A percentile compares a stretch with the other conserved stretches of the same genome.
phyloP scores from a whole-genome alignment of 1,140 invertebrate genomes.

The Reticulitermes speratus region DNA sequence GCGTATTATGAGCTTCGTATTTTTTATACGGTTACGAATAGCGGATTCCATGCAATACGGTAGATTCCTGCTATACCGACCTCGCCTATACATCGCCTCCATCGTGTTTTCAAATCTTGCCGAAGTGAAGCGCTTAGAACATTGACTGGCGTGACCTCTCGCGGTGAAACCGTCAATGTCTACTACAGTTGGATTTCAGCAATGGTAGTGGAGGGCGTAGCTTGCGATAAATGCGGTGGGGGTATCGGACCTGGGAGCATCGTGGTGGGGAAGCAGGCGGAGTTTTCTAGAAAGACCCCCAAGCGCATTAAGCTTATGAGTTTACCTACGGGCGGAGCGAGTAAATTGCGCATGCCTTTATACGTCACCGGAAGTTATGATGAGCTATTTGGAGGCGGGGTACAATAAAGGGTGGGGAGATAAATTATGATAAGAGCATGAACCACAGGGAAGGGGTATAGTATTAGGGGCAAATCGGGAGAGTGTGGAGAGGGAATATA shows the following conservation, averaged over 20 bases:
- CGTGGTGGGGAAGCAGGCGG: not conserved
- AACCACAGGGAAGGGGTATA: not conserved
- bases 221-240: not conserved
- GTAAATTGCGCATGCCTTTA: not conserved
- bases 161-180: not conserved
- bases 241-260: not conserved
- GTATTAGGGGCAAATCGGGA: not conserved
- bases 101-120: not conserved
- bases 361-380: conserved; percentile 29
- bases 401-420: conserved; percentile 23
- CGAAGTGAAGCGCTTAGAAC: not conserved
- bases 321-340: conserved; percentile 15
- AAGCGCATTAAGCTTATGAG: conserved; percentile 22
- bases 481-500: conserved; percentile 12
- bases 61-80: not conserved
- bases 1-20: no score
- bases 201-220: conserved; percentile 17
- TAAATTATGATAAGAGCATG: conserved; percentile 22
- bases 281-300: not conserved
- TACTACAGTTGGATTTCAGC: not conserved
- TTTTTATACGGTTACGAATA: no score
- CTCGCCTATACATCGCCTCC: not conserved
- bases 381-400: conserved; percentile 23
- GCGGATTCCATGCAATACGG: not conserved
- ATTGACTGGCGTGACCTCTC: not conserved